phyloP scores from a whole-genome alignment of 2,113 vertebrate species.

The Anhinga rufa region DNA sequence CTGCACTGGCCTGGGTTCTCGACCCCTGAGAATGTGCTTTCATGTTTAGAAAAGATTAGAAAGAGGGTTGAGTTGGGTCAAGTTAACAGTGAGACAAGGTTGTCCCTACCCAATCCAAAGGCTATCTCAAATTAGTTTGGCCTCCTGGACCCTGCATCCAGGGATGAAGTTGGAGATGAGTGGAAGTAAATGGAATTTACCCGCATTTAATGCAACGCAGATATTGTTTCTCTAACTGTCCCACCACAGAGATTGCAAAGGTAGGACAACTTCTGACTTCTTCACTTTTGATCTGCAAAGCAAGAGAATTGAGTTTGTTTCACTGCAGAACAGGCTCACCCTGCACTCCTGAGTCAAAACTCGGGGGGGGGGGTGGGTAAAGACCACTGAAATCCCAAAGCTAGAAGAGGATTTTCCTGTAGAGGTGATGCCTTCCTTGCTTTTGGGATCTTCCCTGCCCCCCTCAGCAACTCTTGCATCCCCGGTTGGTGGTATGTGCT shows the following conservation, averaged over 20 bases:
- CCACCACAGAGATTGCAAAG: not conserved
- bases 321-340: not conserved
- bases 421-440: not conserved
- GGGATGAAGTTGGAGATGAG: not conserved
- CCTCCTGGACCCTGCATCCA: not conserved
- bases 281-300: not conserved
- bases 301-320: not conserved
- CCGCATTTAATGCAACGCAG: not conserved
- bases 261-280: not conserved
- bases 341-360: not conserved
- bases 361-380: not conserved
- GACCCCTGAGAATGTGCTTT: not conserved
- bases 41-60: not conserved
- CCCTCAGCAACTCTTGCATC: not conserved
- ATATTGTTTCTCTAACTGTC: not conserved
- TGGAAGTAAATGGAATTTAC: not conserved
- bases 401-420: not conserved
- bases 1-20: not conserved
- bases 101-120: not conserved
- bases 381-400: not conserved
- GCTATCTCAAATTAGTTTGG: not conserved
- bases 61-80: not conserved
- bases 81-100: not conserved
- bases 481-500: rapidly evolving
- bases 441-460: not conserved